Percentiles rank a stretch among this genome's conserved stretches.
Evolutionary conservation across 2,888 invertebrate species (phyloP).

Genomic region (Campoplex nolae): DNA sequence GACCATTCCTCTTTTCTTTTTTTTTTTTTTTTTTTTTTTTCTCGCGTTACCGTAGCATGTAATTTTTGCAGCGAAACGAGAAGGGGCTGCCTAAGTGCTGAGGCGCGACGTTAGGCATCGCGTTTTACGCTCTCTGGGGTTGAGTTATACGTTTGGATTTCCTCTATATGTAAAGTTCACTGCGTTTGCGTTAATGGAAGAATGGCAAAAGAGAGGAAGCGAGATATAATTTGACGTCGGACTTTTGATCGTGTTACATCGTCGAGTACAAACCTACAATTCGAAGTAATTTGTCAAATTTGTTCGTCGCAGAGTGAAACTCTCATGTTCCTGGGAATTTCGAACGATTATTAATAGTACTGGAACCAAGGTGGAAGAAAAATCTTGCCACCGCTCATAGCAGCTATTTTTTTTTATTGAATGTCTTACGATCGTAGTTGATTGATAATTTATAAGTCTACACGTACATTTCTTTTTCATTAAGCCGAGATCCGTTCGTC

Average conservation of each 20-base stretch:
- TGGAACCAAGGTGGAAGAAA: not conserved
- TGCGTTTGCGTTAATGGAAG: constrained; percentile 71
- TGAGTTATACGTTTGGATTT: constrained; percentile 66
- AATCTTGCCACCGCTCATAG: not conserved
- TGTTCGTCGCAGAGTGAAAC: constrained; percentile 73
- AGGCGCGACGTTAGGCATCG: constrained; percentile 41
- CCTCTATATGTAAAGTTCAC: constrained; percentile 29
- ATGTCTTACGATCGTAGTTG: not conserved
- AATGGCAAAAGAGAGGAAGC: constrained; percentile 69
- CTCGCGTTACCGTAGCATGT: constrained; percentile 73
- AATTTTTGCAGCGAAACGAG: constrained; percentile 72
- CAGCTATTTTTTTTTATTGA: not conserved
- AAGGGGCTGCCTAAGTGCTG: constrained; percentile 70
- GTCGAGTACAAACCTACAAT: constrained; percentile 63
- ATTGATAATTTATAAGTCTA: not conserved
- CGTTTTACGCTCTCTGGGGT: constrained; percentile 58
- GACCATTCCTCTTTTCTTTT: not conserved
- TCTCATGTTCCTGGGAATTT: not conserved
- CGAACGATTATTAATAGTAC: not conserved
- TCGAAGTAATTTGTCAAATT: constrained; percentile 78
- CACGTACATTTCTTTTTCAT: not conserved
- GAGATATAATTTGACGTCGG: constrained; percentile 6
- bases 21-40: constrained; percentile 1
- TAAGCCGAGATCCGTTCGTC: not conserved
- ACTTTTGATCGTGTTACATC: constrained; percentile 26